Evolutionary conservation across 2,113 vertebrate species (phyloP), one percentile per base, ranked within the genome.

Genomic region (Narcine bancroftii): DNA sequence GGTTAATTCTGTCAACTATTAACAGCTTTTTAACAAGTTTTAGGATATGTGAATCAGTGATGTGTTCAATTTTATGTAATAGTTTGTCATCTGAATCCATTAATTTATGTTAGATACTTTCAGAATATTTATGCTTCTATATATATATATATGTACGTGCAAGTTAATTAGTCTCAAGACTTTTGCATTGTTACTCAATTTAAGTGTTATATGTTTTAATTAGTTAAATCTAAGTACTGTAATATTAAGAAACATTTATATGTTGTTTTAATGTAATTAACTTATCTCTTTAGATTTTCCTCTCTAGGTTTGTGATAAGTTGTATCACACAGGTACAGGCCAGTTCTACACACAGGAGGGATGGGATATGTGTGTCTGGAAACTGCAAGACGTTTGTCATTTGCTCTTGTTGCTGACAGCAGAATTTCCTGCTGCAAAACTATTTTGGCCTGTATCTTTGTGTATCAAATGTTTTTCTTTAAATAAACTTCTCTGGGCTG

Each of bases 321-420:
- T 97, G 95, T 96, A 97, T 97, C 98, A 99, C 98, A 98, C 96
- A 99, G 99, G 97, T 99, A 99, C 98, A 99, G 98, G 98, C 98
- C 97, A 97, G 96, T 96, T 96, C 95, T 94, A 93, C 96, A 96
- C 95, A 94, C 94, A 95, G 94, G 95, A 95, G 95, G 96, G 95
- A 94, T 93, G 94, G 95, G 95, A 94, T 96, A 96, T 94, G 93
- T 94, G 95, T 96, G 94, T 96, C 94, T 96, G 95, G 96, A 94
- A 96, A 95, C 94, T 94, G 94, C 94, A 94, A 95, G 94, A 94
- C 95, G 94, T 94, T 94, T 95, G 95, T 96, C 95, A 96, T 95
- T 95, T 96, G 95, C 95, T 96, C 95, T 96, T 95, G 95, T 96
- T 96, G 96, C 95, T 94, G 95, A 96, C 95, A 96, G 96, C 96